A percentile compares a stretch with the other conserved stretches of the same genome.
Evolutionary conservation across 2,113 vertebrate species (phyloP).

Genomic region (Pachycephala philippinensis): DNA sequence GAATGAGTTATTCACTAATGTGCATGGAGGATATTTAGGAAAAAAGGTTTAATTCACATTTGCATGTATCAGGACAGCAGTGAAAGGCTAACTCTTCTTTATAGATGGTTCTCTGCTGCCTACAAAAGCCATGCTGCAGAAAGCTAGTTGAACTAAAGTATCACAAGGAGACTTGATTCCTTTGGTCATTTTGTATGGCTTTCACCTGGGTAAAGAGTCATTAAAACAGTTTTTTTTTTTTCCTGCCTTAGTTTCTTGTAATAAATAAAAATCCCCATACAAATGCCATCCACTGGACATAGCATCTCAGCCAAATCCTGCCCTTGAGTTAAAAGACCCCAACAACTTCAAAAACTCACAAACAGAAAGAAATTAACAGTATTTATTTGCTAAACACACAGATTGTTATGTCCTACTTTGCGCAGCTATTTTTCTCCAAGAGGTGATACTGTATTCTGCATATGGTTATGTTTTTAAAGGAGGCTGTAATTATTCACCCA

Average conservation of each 20-base stretch:
- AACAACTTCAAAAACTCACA: not conserved
- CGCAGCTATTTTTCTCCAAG: not conserved
- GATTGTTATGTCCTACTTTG: not conserved
- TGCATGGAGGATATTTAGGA: not conserved
- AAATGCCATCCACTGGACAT: not conserved
- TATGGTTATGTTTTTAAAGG: not conserved
- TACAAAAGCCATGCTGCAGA: not conserved
- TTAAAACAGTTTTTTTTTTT: not conserved
- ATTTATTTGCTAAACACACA: not conserved
- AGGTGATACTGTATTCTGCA: not conserved
- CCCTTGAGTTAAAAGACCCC: not conserved
- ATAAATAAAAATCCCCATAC: not conserved
- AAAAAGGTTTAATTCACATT: not conserved
- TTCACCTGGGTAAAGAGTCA: not conserved
- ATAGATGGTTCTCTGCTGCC: not conserved
- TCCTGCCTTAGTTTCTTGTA: not conserved
- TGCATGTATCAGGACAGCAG: not conserved
- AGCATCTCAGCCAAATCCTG: not conserved
- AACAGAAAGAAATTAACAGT: not conserved
- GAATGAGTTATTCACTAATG: not conserved
- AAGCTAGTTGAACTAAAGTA: not conserved
- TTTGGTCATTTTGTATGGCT: not conserved
- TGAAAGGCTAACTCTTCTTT: not conserved
- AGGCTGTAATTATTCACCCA: not conserved
- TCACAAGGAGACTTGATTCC: not conserved